These are phyloP conservation scores for Marisa cornuarietis DNA, from an alignment of 1,140 invertebrate genomes.

Conservation along the genomic window DNA sequence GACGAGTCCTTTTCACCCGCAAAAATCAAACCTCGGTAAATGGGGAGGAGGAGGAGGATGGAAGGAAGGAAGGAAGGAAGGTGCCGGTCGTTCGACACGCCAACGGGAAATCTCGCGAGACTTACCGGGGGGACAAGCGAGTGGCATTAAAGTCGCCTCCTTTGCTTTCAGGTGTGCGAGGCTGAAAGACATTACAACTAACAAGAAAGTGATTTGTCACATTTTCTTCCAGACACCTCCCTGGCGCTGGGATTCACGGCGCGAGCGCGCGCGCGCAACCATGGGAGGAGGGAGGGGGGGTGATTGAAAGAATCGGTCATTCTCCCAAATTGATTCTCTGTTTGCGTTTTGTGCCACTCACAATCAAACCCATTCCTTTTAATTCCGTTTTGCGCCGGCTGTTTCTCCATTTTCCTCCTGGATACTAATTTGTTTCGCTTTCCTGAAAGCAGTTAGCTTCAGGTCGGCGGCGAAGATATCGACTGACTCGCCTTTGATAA, in stretches of 20 bases:
- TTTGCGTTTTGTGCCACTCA: conserved; percentile 3
- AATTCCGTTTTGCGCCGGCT: neutral
- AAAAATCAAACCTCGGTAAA: too few relatives aligned
- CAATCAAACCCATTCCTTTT: conserved; percentile 6
- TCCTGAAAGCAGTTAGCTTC: conserved; percentile 1
- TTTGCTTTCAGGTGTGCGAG: conserved; percentile 4
- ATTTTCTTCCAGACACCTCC: conserved; percentile 7
- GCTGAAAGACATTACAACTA: neutral
- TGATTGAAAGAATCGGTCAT: neutral
- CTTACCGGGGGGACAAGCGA: too few relatives aligned
- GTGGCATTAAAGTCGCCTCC: neutral
- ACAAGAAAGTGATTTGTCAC: neutral
- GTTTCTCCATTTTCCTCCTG: conserved; percentile 7
- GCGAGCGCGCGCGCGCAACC: too few relatives aligned
- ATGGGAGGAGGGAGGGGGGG: neutral
- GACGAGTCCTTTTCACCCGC: too few relatives aligned
- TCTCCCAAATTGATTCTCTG: conserved; percentile 4
- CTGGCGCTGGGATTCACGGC: neutral
- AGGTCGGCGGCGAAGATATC: conserved; percentile 1
- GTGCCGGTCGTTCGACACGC: too few relatives aligned
- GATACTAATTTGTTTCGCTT: conserved; percentile 9
- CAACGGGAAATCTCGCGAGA: too few relatives aligned
- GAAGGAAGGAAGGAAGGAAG: too few relatives aligned
- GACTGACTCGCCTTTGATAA: neutral
- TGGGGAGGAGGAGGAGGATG: too few relatives aligned